These are phyloP conservation scores for Tylochromis polylepis DNA, from an alignment of 2,113 vertebrate species.

Conservation along the genomic window DNA sequence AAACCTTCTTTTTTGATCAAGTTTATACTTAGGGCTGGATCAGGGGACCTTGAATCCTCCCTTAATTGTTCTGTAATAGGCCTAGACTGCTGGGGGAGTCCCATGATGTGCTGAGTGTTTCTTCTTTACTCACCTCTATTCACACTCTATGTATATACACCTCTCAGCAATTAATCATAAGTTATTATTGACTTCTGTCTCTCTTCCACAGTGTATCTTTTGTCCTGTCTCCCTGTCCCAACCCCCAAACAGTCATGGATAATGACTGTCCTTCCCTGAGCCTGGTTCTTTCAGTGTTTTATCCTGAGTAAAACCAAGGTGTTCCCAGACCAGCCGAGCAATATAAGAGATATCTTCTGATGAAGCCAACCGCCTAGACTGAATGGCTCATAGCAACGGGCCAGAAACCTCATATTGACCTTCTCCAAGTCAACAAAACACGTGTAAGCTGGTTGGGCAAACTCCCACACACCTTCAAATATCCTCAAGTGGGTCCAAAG, in stretches of 20 bases:
- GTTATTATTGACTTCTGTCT: not conserved
- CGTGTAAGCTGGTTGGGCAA: not conserved
- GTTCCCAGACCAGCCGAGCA: not conserved
- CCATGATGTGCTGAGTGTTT: not conserved
- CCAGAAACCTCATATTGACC: not conserved
- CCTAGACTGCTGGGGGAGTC: not conserved
- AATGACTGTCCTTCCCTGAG: not conserved
- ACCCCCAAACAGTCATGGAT: not conserved
- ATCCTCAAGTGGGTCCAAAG: not conserved
- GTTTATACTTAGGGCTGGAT: not conserved
- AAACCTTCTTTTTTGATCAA: not conserved
- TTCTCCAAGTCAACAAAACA: not conserved
- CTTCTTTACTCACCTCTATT: not conserved
- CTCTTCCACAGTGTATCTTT: not conserved
- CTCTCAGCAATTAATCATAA: not conserved
- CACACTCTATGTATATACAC: not conserved
- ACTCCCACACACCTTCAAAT: not conserved
- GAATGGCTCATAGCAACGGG: not conserved
- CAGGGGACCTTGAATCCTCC: not conserved
- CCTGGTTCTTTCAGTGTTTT: not conserved
- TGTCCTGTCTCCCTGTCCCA: not conserved
- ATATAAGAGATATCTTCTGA: not conserved
- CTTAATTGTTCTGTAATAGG: not conserved
- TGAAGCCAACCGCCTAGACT: not conserved
- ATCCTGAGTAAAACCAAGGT: not conserved